phyloP scores from a whole-genome alignment of 2,797 vertebrate genomes.

The Simalia tracyae region DNA sequence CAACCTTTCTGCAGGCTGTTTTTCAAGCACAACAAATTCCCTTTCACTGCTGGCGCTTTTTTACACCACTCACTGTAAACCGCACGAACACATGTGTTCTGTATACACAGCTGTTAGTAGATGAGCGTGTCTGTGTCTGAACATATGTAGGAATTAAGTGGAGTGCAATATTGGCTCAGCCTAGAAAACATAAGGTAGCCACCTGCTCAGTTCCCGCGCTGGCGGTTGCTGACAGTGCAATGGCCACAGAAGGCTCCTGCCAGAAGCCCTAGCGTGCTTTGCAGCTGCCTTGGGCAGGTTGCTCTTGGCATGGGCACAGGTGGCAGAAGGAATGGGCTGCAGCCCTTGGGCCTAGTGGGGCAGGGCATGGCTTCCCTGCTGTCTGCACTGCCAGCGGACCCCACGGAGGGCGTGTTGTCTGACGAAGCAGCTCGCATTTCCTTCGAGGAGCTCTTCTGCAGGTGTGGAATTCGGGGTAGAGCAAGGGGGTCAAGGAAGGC shows the following conservation, averaged over 20 bases:
- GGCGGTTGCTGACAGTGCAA: rapidly evolving
- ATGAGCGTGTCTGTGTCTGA: conserved; percentile 32
- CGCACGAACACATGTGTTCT: conserved; percentile 36
- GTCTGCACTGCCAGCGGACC: background rate
- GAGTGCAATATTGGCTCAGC: conserved; percentile 31
- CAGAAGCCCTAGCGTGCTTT: conserved; percentile 11
- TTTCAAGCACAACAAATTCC: background rate
- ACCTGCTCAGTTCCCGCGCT: conserved; percentile 40
- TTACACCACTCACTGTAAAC: conserved; percentile 14
- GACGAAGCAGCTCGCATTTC: rapidly evolving
- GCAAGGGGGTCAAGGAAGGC: background rate
- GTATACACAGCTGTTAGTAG: conserved; percentile 45
- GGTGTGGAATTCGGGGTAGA: background rate
- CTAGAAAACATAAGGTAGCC: conserved; percentile 52
- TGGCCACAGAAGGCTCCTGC: background rate
- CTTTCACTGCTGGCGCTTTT: background rate
- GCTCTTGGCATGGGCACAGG: conserved; percentile 32
- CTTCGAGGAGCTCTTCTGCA: background rate
- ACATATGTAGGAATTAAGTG: conserved; percentile 56
- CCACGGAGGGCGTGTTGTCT: rapidly evolving
- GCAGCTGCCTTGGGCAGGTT: conserved; percentile 39
- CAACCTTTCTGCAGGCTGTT: background rate
- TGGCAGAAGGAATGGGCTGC: background rate
- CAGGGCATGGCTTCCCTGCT: background rate
- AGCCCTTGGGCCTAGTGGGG: background rate